Evolutionary conservation across 2,797 vertebrate genomes (phyloP).

Genomic region (Jordanella pulchra): DNA sequence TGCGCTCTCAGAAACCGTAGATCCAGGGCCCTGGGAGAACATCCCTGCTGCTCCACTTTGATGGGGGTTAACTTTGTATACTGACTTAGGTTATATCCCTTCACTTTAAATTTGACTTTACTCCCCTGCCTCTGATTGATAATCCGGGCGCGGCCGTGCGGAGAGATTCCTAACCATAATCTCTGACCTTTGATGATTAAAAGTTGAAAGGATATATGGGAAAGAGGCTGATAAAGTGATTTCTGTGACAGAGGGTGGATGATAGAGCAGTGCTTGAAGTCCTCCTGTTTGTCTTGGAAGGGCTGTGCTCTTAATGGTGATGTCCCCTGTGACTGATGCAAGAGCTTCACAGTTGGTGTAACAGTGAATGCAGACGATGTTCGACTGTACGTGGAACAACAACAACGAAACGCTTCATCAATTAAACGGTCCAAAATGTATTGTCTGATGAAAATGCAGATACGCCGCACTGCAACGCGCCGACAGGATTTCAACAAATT

Average conservation of each 20-base stretch:
- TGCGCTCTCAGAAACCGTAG: slow-evolving; percentile 52
- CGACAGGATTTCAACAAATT: slow-evolving; percentile 73
- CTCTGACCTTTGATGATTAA: slow-evolving; percentile 81
- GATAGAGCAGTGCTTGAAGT: slow-evolving; percentile 77
- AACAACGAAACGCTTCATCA: slow-evolving; percentile 63
- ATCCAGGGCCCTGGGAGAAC: slow-evolving; percentile 55
- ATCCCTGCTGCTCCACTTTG: slow-evolving; percentile 61
- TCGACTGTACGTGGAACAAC: slow-evolving; percentile 70
- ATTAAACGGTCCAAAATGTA: slow-evolving; percentile 76
- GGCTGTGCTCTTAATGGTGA: slow-evolving; percentile 79
- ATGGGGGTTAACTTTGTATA: slow-evolving; percentile 74
- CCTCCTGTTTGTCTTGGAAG: slow-evolving; percentile 82
- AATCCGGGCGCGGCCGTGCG: slow-evolving; percentile 72
- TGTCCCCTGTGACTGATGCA: slow-evolving; percentile 85
- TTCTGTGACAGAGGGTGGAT: slow-evolving; percentile 80
- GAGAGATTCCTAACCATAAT: slow-evolving; percentile 78
- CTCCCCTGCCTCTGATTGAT: slow-evolving; percentile 74
- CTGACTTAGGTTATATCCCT: slow-evolving; percentile 71
- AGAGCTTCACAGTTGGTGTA: slow-evolving; percentile 75
- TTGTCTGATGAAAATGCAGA: slow-evolving; percentile 78
- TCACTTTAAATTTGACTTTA: slow-evolving; percentile 74
- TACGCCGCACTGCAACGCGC: slow-evolving; percentile 59
- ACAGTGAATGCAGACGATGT: slow-evolving; percentile 73
- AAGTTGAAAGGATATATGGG: slow-evolving; percentile 81
- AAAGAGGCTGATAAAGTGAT: slow-evolving; percentile 81